Evolutionary conservation across 2,888 invertebrate genomes (phyloP).

Genomic region (Achlya flavicornis): DNA sequence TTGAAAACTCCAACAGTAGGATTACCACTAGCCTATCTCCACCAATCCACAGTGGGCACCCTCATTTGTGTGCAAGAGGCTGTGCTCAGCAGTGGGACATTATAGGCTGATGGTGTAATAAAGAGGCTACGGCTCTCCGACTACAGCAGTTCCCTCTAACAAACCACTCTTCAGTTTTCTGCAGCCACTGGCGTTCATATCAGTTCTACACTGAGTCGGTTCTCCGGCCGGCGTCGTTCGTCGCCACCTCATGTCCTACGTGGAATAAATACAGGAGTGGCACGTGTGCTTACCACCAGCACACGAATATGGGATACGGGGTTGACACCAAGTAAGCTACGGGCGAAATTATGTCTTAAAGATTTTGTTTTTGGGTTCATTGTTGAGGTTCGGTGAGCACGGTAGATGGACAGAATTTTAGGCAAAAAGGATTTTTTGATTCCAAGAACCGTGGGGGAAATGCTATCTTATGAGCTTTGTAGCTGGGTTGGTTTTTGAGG

Average conservation of each 20-base stretch:
- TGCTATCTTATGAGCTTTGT: too few relatives aligned
- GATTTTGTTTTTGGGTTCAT: neutral
- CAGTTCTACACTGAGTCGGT: slow-evolving; percentile 85
- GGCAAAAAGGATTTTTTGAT: too few relatives aligned
- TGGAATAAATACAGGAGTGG: slow-evolving; percentile 76
- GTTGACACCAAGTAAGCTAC: slow-evolving; percentile 72
- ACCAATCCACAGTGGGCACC: too few relatives aligned
- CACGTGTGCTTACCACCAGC: slow-evolving; percentile 58
- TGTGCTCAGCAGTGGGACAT: too few relatives aligned
- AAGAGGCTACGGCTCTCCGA: too few relatives aligned
- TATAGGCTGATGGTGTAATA: too few relatives aligned
- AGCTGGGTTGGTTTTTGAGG: too few relatives aligned
- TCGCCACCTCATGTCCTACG: slow-evolving; percentile 71
- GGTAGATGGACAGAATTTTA: too few relatives aligned
- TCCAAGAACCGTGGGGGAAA: too few relatives aligned
- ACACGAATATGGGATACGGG: slow-evolving; percentile 77
- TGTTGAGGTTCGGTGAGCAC: neutral
- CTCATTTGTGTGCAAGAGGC: too few relatives aligned
- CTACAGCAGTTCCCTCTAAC: neutral
- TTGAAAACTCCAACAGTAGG: too few relatives aligned
- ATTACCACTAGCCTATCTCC: too few relatives aligned
- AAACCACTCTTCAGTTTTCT: slow-evolving; percentile 75
- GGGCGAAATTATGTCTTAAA: slow-evolving; percentile 1
- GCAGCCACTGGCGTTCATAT: slow-evolving; percentile 87
- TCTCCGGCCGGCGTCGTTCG: slow-evolving; percentile 74